Evolutionary conservation across 2,888 invertebrate genomes (phyloP).

Genomic region (Steinernema hermaphroditum): DNA sequence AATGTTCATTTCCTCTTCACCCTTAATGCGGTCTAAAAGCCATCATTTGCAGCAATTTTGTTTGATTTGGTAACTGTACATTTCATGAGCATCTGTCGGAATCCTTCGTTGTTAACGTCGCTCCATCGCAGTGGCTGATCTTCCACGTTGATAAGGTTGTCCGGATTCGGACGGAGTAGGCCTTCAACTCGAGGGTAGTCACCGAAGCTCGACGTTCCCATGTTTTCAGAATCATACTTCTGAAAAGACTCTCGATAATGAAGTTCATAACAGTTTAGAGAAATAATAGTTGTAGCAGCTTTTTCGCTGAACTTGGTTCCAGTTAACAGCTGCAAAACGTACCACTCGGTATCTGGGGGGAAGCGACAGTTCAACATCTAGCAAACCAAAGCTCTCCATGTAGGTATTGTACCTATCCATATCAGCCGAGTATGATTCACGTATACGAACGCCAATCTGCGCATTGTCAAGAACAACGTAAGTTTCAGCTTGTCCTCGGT

Average conservation of each 20-base stretch:
- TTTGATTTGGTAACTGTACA: neutral
- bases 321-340: too few species aligned
- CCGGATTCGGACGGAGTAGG: slow-evolving; percentile 64
- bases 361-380: slow-evolving; percentile 61
- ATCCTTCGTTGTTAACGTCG: slow-evolving; percentile 65
- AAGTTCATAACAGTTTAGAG: neutral
- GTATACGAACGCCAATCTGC: slow-evolving; percentile 55
- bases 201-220: neutral
- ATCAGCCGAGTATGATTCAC: slow-evolving; percentile 62
- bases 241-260: neutral
- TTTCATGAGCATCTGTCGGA: slow-evolving; percentile 62
- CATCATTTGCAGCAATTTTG: neutral
- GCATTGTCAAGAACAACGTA: slow-evolving; percentile 66
- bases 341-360: slow-evolving; percentile 66
- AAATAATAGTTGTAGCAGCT: slow-evolving; percentile 17
- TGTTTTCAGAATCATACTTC: neutral
- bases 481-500: slow-evolving; percentile 65
- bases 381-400: slow-evolving; percentile 64
- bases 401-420: slow-evolving; percentile 63
- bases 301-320: too few species aligned
- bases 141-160: slow-evolving; percentile 59
- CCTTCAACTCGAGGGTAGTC: slow-evolving; percentile 62
- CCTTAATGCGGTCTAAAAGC: slow-evolving; percentile 55
- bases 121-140: slow-evolving; percentile 54
- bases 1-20: slow-evolving; percentile 59